These are phyloP conservation scores for Leucophenga montana DNA, from an alignment of 2,888 invertebrate species.

Conservation along the genomic window DNA sequence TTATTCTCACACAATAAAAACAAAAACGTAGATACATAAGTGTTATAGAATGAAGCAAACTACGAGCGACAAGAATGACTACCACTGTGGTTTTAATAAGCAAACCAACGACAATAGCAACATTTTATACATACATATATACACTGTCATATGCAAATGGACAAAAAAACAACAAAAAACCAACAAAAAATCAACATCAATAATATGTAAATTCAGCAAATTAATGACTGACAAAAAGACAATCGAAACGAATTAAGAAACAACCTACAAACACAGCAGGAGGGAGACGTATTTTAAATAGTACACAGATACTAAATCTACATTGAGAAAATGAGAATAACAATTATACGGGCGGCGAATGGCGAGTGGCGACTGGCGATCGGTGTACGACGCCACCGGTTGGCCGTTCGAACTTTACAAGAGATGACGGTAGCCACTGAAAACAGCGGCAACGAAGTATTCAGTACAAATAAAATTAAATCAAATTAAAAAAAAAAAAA, in stretches of 20 bases:
- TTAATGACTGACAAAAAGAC: conserved; percentile 68
- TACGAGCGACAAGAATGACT: too few species aligned
- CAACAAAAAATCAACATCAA: conserved; percentile 53
- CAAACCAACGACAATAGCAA: background rate
- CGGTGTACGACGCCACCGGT: background rate
- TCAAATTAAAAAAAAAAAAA: conserved; percentile 31
- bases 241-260: conserved; percentile 67
- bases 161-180: background rate
- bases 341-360: conserved; percentile 6
- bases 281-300: too few species aligned
- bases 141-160: conserved; percentile 15
- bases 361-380: background rate
- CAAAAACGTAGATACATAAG: too few species aligned
- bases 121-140: background rate
- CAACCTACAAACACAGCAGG: conserved; percentile 52
- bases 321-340: too few species aligned
- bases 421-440: conserved; percentile 40
- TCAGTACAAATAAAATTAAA: conserved; percentile 34
- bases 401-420: background rate
- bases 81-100: background rate
- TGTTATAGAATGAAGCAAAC: too few species aligned
- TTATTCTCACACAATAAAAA: too few species aligned
- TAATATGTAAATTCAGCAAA: conserved; percentile 67
- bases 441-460: conserved; percentile 5
- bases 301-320: background rate